Conservation (phyloP, 2,888 invertebrate genomes). For the Laothoe populi region DNA sequence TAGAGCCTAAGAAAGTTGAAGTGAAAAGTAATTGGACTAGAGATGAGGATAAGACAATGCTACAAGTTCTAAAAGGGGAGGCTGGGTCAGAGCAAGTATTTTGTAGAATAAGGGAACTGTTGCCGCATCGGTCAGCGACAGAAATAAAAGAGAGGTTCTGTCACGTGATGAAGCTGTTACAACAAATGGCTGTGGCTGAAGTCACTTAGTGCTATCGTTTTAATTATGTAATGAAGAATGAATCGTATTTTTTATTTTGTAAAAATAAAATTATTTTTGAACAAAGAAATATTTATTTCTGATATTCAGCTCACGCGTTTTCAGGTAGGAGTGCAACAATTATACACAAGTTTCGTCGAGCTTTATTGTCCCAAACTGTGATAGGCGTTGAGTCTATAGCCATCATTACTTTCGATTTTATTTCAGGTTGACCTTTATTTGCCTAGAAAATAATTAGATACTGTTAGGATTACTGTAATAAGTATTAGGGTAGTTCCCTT, state of each 20-base stretch:
- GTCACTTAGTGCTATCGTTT: constrained; percentile 66
- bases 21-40: constrained; percentile 87
- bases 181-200: constrained; percentile 84
- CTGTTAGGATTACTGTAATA: too few relatives aligned
- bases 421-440: too few relatives aligned
- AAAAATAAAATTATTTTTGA: constrained; percentile 59
- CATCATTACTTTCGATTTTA: too few relatives aligned
- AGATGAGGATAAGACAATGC: constrained; percentile 92
- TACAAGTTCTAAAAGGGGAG: constrained; percentile 90
- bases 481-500: too few relatives aligned
- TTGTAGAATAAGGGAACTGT: constrained; percentile 77
- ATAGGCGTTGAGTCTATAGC: too few relatives aligned
- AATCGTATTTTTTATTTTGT: constrained; percentile 74
- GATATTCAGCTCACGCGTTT: background rate
- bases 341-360: too few relatives aligned
- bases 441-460: too few relatives aligned
- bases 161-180: constrained; percentile 86
- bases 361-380: too few relatives aligned
- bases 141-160: constrained; percentile 87
- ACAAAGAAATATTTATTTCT: background rate
- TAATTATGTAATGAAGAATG: constrained; percentile 50
- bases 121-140: constrained; percentile 82
- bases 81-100: constrained; percentile 87
- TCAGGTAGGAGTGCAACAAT: too few relatives aligned
- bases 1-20: constrained; percentile 45